Evolutionary conservation across 2,888 invertebrate species (phyloP).

Genomic region (Miltochrista miniata): DNA sequence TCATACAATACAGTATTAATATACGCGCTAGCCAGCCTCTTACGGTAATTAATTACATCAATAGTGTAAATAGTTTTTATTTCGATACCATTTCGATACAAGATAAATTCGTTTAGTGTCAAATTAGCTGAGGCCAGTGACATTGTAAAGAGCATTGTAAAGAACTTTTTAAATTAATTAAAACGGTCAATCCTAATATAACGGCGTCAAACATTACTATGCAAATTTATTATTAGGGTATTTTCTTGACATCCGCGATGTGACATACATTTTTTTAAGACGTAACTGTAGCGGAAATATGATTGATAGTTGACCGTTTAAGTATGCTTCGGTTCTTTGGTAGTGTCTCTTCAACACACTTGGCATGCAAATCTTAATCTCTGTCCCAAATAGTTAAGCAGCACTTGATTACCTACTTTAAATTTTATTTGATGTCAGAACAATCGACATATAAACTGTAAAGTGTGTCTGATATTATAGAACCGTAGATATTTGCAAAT

Average conservation of each 20-base stretch:
- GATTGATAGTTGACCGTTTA: constrained; percentile 79
- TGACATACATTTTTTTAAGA: constrained; percentile 79
- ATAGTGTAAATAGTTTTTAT: constrained; percentile 11
- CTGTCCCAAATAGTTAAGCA: constrained; percentile 45
- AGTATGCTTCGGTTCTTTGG: constrained; percentile 56
- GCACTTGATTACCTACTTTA: constrained; percentile 40
- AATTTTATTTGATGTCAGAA: constrained; percentile 32
- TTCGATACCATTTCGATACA: constrained; percentile 7
- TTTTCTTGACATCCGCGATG: constrained; percentile 79
- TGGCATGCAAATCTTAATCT: constrained; percentile 53
- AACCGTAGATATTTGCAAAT: too few relatives aligned
- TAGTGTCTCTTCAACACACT: constrained; percentile 39
- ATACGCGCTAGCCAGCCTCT: constrained; percentile 1
- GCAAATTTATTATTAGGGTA: constrained; percentile 81
- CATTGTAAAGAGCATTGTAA: constrained; percentile 56
- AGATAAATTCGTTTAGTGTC: constrained; percentile 28
- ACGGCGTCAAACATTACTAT: constrained; percentile 79
- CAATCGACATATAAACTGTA: constrained; percentile 11
- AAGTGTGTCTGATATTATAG: not conserved
- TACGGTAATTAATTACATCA: constrained; percentile 10
- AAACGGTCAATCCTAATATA: constrained; percentile 75
- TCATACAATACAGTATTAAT: not conserved
- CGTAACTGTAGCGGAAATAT: constrained; percentile 81
- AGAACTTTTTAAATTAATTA: constrained; percentile 70
- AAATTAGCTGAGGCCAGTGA: constrained; percentile 67